Conservation (phyloP, 2,113 vertebrate genomes). For the Hystrix cristata region DNA sequence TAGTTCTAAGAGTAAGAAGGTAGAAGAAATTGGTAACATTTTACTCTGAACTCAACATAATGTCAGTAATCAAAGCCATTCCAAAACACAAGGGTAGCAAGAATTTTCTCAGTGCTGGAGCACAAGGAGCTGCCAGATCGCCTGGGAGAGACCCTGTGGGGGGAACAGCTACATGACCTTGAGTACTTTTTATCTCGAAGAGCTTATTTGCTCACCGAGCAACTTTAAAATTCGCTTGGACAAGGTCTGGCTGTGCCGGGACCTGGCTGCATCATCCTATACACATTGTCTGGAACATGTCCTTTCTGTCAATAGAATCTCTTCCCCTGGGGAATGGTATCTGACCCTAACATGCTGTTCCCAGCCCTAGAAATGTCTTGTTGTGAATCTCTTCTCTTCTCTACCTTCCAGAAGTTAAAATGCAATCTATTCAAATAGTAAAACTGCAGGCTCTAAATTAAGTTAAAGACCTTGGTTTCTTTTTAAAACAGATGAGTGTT, state of each 20-base stretch:
- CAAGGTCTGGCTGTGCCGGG: conserved; percentile 35
- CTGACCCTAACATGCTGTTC: not conserved
- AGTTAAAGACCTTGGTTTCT: conserved; percentile 16
- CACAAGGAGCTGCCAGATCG: not conserved
- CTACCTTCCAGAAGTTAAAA: not conserved
- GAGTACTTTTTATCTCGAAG: not conserved
- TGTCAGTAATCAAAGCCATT: conserved; percentile 18
- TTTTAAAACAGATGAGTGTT: conserved; percentile 49
- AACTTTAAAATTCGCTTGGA: conserved; percentile 46
- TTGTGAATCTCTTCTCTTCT: not conserved
- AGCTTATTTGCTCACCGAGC: not conserved
- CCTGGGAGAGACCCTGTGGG: not conserved
- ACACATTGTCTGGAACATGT: not conserved
- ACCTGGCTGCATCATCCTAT: not conserved
- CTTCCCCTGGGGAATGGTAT: not conserved
- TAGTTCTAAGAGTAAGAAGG: not conserved
- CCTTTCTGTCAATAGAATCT: conserved; percentile 19
- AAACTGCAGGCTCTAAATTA: conserved; percentile 33
- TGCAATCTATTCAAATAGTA: conserved; percentile 15
- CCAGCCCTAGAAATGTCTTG: not conserved
- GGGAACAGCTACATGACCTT: not conserved
- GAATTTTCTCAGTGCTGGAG: not conserved
- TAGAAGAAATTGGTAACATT: not conserved
- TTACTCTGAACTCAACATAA: conserved; percentile 16
- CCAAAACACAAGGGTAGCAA: not conserved